Base-by-base conservation (phyloP, 2,797 vertebrate genomes). In the Chrosomus eos region DNA sequence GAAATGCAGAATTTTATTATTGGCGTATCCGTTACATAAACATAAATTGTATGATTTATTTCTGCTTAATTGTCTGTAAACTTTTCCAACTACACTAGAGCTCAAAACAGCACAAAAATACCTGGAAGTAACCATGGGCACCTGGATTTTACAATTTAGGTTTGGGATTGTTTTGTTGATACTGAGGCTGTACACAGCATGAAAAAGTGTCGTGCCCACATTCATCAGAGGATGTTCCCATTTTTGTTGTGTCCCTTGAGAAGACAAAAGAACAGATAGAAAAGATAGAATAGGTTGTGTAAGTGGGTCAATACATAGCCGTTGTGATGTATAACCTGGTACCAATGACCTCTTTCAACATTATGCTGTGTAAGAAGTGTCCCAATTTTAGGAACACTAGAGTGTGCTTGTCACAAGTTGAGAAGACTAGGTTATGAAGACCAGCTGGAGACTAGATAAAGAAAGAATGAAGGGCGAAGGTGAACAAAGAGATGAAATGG, bases 301-400 rank as follows among this genome's bases (percentile, higher is more conserved):
- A 85, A 85, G 80, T 88, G 62, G 87, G 87, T 85, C 87, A 88
- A 68, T 58, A 80, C 60, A 74, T 53, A 60, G 45, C 60, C 4
- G 48, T 40, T 58, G 13, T 31, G 3, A 64, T 73, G 43, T 43
- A 48, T 75, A 75, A 79, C 51, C 48, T 38, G n/a, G 58, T 31
- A 66, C 68, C 62, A 79, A 64, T 88, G 83, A 85, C 87, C 83
- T 84, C 51, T 66, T 86, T 87, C n/a, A 80, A n/a, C 13, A 40
- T 71, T 33, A 53, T 21, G 45, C 74, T 67, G 67, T 67, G 28
- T 62, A 67, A 75, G 58, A 64, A 33, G 64, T 74, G 86, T 38
- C 77, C 86, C 66, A 75, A n/a, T 76, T 87, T 60, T 28, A 16
- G 21, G 16, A 53, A 45, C 38, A 77, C 62, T 58, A n/a, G 21